These are phyloP conservation scores for Oreochromis niloticus DNA, from an alignment of 2,113 vertebrate genomes.

Conservation along the genomic window DNA sequence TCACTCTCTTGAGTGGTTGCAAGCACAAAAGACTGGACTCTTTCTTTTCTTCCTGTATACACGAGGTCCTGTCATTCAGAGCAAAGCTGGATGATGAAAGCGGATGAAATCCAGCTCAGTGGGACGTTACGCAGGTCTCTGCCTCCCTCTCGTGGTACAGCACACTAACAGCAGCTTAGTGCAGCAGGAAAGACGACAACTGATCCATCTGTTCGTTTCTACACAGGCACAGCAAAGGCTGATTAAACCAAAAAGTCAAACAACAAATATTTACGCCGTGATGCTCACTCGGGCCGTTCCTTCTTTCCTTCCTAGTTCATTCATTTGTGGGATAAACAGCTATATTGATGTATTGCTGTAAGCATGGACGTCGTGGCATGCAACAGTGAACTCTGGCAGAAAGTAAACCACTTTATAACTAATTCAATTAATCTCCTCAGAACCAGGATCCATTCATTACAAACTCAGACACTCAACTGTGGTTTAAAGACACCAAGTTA, in stretches of 20 bases:
- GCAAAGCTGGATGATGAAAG: constrained; percentile 31
- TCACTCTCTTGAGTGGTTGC: not conserved
- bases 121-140: not conserved
- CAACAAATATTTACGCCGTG: not conserved
- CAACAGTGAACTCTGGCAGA: not conserved
- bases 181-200: not conserved
- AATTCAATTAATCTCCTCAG: not conserved
- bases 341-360: not conserved
- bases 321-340: not conserved
- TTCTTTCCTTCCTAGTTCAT: not conserved
- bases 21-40: not conserved
- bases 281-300: not conserved
- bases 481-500: not conserved
- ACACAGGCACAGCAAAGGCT: not conserved
- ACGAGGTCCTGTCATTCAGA: not conserved
- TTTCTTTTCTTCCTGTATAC: not conserved
- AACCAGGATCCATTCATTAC: not conserved
- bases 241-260: not conserved
- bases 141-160: constrained; percentile 23
- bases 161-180: not conserved
- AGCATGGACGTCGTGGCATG: not conserved
- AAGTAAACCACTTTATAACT: not conserved
- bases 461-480: not conserved
- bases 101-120: not conserved
- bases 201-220: not conserved